Evolutionary conservation across 2,113 vertebrate species (phyloP).

Genomic region (Seriola quinqueradiata): DNA sequence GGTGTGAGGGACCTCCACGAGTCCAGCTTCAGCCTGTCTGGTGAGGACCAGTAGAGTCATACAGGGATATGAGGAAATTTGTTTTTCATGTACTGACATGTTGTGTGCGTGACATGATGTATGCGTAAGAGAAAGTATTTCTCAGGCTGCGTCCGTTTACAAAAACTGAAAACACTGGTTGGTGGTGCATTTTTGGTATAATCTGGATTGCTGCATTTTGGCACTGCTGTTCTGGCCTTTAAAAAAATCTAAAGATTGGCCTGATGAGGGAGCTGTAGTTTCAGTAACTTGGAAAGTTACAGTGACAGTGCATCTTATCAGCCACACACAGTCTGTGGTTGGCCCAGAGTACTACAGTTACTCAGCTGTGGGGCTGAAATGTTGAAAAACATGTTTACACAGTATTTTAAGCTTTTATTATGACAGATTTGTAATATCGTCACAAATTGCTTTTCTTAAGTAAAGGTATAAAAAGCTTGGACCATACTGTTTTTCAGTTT

Average conservation of each 20-base stretch:
- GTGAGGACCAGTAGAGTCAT: conserved; percentile 71
- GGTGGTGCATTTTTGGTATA: neutral
- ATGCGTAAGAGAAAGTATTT: too few species aligned
- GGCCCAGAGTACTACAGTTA: neutral
- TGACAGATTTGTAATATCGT: neutral
- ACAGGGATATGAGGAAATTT: neutral
- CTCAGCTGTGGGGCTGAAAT: neutral
- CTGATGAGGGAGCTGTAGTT: conserved; percentile 38
- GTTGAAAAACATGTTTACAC: neutral
- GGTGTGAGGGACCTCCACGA: conserved; percentile 96
- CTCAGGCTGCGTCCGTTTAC: neutral
- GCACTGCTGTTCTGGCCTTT: neutral
- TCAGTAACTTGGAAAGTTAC: neutral
- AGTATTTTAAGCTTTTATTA: neutral
- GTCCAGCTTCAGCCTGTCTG: conserved; percentile 97
- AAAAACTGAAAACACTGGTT: neutral
- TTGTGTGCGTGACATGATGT: neutral
- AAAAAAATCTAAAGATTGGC: neutral
- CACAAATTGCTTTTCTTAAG: neutral
- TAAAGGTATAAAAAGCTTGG: neutral
- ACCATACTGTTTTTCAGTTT: neutral
- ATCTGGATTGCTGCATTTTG: neutral
- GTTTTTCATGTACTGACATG: neutral
- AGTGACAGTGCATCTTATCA: neutral
- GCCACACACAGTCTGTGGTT: neutral